A percentile compares a stretch with the other conserved stretches of the same genome.
These are phyloP conservation scores for Chrysochloris asiatica DNA, from an alignment of 2,113 vertebrate genomes.

Conservation along the genomic window DNA sequence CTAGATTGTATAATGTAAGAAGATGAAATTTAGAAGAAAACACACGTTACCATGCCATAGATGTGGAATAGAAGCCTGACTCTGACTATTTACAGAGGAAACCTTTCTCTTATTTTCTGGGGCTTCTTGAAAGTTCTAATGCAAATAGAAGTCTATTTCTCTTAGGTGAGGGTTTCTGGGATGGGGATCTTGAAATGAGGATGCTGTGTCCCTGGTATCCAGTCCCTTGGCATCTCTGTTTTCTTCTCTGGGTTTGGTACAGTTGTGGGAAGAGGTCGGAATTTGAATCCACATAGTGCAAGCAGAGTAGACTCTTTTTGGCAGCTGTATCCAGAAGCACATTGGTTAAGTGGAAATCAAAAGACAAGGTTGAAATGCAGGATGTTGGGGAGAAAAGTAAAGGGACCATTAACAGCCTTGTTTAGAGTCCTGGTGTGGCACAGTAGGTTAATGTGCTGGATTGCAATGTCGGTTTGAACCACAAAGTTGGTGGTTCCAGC, in stretches of 20 bases:
- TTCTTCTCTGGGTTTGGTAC: background rate
- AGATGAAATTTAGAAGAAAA: background rate
- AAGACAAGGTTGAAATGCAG: background rate
- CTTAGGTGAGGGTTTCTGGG: background rate
- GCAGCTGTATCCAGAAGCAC: background rate
- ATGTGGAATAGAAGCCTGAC: background rate
- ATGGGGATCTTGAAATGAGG: background rate
- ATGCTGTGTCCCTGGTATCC: accelerated
- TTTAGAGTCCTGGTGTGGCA: too few species aligned
- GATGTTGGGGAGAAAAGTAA: background rate
- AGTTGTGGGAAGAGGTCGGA: background rate
- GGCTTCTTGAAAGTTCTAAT: background rate
- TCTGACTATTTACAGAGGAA: background rate
- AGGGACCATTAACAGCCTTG: background rate
- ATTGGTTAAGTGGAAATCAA: background rate
- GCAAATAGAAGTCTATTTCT: background rate
- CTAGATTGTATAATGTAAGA: background rate
- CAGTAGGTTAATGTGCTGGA: too few species aligned
- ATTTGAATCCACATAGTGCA: background rate
- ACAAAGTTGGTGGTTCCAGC: too few species aligned
- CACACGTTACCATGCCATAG: background rate
- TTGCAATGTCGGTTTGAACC: too few species aligned
- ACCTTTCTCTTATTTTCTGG: background rate
- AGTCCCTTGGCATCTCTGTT: background rate
- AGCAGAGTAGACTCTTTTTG: background rate